Conservation (phyloP, 2,888 invertebrate genomes). For the Yponomeuta malinellus region DNA sequence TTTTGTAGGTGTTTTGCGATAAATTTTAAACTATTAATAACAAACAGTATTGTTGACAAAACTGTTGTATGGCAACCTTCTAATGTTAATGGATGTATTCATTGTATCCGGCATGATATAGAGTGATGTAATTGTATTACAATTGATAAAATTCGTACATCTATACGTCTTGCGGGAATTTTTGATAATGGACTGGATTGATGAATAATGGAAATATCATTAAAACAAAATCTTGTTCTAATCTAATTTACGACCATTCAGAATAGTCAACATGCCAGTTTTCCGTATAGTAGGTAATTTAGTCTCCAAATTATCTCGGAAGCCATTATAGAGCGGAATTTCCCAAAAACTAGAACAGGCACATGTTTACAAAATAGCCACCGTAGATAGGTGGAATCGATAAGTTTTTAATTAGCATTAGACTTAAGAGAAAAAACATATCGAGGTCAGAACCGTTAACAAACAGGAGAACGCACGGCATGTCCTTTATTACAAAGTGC, state of each 20-base stretch:
- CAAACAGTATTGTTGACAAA: background rate
- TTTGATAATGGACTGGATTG: no score
- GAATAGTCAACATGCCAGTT: background rate
- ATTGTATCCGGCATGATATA: slow-evolving; percentile 50
- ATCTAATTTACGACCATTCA: background rate
- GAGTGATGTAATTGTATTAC: slow-evolving; percentile 50
- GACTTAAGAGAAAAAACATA: background rate
- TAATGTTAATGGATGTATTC: slow-evolving; percentile 37
- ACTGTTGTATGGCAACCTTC: background rate
- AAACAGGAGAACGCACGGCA: background rate
- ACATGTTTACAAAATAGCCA: background rate
- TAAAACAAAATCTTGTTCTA: background rate
- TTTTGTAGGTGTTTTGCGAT: no score
- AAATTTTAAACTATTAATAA: no score
- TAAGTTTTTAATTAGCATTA: background rate
- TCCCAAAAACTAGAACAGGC: background rate
- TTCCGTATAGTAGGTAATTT: background rate
- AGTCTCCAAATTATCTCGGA: slow-evolving; percentile 1
- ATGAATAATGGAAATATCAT: no score
- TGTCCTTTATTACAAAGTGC: background rate
- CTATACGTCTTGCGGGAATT: slow-evolving; percentile 23
- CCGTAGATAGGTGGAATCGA: background rate
- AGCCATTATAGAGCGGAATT: slow-evolving; percentile 8
- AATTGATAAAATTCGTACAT: slow-evolving; percentile 32
- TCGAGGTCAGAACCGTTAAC: background rate